Evolutionary conservation across 2,888 invertebrate species (phyloP), one percentile per base, ranked within the genome.

Genomic region (Dryobota labecula): DNA sequence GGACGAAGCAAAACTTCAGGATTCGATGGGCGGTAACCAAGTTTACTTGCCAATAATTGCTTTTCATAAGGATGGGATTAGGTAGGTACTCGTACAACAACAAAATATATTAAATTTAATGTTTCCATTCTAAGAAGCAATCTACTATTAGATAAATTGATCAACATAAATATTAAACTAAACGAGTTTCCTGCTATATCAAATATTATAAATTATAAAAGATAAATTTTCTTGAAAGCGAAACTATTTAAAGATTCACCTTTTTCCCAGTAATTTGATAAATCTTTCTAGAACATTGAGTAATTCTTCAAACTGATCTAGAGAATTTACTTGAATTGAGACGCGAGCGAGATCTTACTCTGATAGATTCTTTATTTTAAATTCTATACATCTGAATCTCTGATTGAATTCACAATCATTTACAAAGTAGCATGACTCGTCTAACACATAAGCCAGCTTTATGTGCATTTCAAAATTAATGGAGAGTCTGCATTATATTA

Each of bases 401-500:
- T 36, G 24, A 61, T 30, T 56, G 30, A 49, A 43, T 24, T 24
- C 9, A 20, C 20, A 11, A 41, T 36, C 38, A n/a, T 43, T 20
- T n/a, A 61, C 54, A 36, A 73, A 53, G 62, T 27, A 36, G 30
- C 63, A 64, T 73, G 41, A 58, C 57, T 64, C 47, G n/a, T 58
- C 36, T 49, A 43, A 73, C 53, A 78, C 9, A 71, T 53, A 57
- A 45, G 66, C 60, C 30, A 65, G 38, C 38, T 36, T 66, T 67
- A 72, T 73, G 18, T 70, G 58, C 60, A 54, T 62, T 38, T 62
- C 70, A 63, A 69, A 80, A 76, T 84, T 66, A 84, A 84, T 80
- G 73, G 51, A 74, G 66, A 61, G 68, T 71, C 73, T 67, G 49
- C 51, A 69, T 70, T 58, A 67, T 74, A 81, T 78, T 80, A 70